Evolutionary conservation across 2,113 vertebrate species (phyloP).

Genomic region (Clupea harengus): DNA sequence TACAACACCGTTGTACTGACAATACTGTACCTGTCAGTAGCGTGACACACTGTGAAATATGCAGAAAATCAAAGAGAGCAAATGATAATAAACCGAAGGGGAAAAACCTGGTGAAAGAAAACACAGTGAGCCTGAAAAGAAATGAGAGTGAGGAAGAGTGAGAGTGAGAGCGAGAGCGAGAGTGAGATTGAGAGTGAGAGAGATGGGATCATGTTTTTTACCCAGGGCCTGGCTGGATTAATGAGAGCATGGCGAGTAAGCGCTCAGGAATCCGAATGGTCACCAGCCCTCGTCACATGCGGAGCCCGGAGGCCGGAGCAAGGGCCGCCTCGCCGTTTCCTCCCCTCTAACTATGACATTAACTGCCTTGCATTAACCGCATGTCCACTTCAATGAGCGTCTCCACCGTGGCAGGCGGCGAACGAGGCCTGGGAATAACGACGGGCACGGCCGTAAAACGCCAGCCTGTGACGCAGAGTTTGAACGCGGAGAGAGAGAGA

Average conservation of each 20-base stretch:
- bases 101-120: not conserved
- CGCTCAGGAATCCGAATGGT: constrained; percentile 18
- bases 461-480: not conserved
- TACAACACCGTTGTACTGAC: not conserved
- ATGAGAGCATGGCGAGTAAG: not conserved
- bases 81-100: not conserved
- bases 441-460: not conserved
- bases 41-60: not conserved
- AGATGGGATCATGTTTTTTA: constrained; percentile 17
- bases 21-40: not conserved
- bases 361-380: constrained; percentile 19
- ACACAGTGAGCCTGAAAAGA: not conserved
- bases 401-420: not conserved
- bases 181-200: not conserved
- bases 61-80: not conserved
- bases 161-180: not conserved
- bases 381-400: not conserved
- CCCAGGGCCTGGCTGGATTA: constrained; percentile 8
- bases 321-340: constrained; percentile 1
- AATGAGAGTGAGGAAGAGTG: not conserved
- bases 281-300: not conserved
- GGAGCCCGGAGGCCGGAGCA: not conserved
- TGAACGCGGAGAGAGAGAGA: not conserved
- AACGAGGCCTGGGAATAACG: constrained; percentile 1
- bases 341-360: constrained; percentile 14